Base-by-base conservation (phyloP, 2,888 invertebrate species). In the Diloba caeruleocephala region DNA sequence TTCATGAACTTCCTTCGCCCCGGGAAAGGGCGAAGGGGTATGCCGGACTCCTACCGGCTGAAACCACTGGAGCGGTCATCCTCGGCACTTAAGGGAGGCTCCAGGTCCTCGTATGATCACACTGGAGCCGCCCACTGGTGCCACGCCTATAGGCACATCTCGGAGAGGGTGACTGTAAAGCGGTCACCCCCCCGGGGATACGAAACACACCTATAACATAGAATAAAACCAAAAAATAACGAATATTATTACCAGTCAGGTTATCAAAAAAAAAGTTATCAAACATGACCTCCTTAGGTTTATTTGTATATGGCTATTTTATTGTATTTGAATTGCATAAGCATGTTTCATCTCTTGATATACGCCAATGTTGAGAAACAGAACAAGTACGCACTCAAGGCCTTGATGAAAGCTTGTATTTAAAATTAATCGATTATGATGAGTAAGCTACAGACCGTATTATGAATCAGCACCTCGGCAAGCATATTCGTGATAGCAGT, bases 211-310 rank as follows among this genome's bases (percentile, higher is more conserved):
- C n/a, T n/a, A 36, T 49, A 38, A 37, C 38, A 10, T 59, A 12
- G 33, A 23, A 23, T 42, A 26, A 37, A 57, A 51, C 43, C 44
- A 43, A 49, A 55, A 21, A 5, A 21, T 33, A 36, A 45, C 38
- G 39, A 36, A 45, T 29, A 38, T 50, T 43, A 46, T 46, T 51
- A 32, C 46, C 32, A n/a, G n/a, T 12, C 17, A 66, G 38, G 34
- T 53, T 57, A 64, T 60, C 65, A 49, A 60, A 49, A 49, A 60
- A 49, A 25, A 59, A 31, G 38, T 62, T 45, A 59, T 61, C 61
- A 65, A 52, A 37, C 19, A 32, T 66, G 61, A 59, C 61, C 66
- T 65, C 39, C 23, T 53, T 59, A 15, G n/a, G 26, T 39, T 64
- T 43, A 48, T 48, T 53, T 59, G 60, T 53, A 53, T 32, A 59